These are phyloP conservation scores for Deroptyus accipitrinus DNA, from an alignment of 2,113 vertebrate genomes.

Conservation along the genomic window DNA sequence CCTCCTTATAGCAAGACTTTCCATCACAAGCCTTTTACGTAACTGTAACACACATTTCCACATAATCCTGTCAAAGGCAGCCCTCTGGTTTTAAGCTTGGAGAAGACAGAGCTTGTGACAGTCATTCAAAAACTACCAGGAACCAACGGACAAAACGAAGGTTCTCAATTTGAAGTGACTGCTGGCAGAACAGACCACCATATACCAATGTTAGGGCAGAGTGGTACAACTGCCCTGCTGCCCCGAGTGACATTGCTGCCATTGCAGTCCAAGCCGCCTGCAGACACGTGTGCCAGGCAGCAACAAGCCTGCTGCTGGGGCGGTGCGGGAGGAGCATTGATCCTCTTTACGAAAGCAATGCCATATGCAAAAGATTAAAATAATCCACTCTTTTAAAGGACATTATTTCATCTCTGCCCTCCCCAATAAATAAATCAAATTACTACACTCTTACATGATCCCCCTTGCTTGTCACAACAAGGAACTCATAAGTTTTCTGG, in stretches of 20 bases:
- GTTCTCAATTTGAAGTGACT: background rate
- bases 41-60: conserved; percentile 23
- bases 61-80: background rate
- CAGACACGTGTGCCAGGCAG: background rate
- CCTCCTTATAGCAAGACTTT: background rate
- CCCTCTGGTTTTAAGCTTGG: background rate
- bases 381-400: conserved; percentile 22
- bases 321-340: background rate
- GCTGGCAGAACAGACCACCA: background rate
- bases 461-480: background rate
- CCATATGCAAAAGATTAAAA: background rate
- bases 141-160: background rate
- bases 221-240: rapidly evolving
- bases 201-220: background rate
- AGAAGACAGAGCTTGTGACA: background rate
- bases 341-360: conserved; percentile 45
- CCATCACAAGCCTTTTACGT: background rate
- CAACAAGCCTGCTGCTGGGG: background rate
- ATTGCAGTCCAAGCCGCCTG: background rate
- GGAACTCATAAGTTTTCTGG: background rate
- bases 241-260: background rate
- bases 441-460: background rate
- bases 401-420: background rate
- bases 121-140: background rate
- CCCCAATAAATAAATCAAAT: conserved; percentile 15